Base-by-base conservation (phyloP, 2,113 vertebrate species). In the Paraplagusia blochii region DNA sequence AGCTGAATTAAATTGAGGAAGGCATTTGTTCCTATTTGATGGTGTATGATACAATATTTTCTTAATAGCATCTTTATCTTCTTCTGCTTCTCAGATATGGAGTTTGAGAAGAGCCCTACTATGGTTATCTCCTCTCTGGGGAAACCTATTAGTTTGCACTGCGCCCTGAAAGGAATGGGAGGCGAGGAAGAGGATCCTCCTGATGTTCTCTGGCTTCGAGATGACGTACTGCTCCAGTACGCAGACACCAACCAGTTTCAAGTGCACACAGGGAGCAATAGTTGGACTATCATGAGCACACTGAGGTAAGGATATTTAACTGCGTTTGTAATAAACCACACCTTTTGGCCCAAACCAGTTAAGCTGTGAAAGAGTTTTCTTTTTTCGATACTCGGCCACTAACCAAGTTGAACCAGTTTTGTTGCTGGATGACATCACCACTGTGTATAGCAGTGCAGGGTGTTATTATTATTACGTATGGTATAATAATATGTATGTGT, bases 211-310 rank as follows among this genome's bases (percentile, higher is more conserved):
- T 96, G 94, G 94, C 72, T 91, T 33, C 87, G 61, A 38, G 88
- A 93, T 0, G 83, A 80, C 0, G 19, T 71, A 18, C 22, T 46
- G 0, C 82, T 95, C 3, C 87, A 88, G 42, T 49, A 75, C 7
- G 90, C 89, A 0, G 91, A 96, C 67, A 92, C 82, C 65, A 92
- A 93, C 77, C 93, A 95, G 77, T 74, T 87, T 46, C 92, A 92
- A 72, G 45, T 92, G 34, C 87, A 81, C 22, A 83, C 89, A 2
- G 90, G 87, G 42, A 81, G 87, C 13, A 82, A 93, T 71, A 90
- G 86, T 63, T 94, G 85, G 82, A 82, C 72, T 0, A 71, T 88
- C 46, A 80, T 61, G 36, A 90, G 87, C 76, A 77, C 72, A 2
- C 88, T 90, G 65, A 84, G 77, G 89, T 90, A 58, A 8, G 1